These are phyloP conservation scores for Pocota personata DNA, from an alignment of 2,888 invertebrate genomes.

Conservation along the genomic window DNA sequence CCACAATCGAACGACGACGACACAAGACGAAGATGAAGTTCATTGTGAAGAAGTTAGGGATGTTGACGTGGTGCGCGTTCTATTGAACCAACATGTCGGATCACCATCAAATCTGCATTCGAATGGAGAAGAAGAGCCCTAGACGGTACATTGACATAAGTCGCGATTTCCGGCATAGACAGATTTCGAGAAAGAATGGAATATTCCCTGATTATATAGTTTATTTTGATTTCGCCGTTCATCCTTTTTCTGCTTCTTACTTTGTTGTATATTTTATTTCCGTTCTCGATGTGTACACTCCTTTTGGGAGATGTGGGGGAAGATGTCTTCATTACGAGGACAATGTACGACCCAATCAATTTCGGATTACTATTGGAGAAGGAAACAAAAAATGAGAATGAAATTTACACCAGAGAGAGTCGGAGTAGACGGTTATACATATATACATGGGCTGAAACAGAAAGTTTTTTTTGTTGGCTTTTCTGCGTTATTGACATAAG, in stretches of 20 bases:
- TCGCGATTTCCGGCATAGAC: conserved; percentile 32
- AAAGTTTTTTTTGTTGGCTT: not conserved
- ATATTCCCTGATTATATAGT: conserved; percentile 25
- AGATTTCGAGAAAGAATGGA: conserved; percentile 8
- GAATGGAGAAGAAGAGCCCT: conserved; percentile 30
- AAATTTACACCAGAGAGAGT: not conserved
- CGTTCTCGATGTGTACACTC: not conserved
- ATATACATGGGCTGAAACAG: not conserved
- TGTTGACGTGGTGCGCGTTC: conserved; percentile 19
- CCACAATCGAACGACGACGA: conserved; percentile 26
- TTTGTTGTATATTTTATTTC: conserved; percentile 28
- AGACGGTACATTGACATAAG: conserved; percentile 39
- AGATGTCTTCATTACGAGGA: conserved; percentile 52
- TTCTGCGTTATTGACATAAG: conserved; percentile 13
- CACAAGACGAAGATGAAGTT: conserved; percentile 9
- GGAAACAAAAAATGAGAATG: conserved; percentile 3
- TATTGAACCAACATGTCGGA: conserved; percentile 42
- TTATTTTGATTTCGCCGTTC: conserved; percentile 35
- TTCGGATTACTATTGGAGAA: conserved; percentile 39
- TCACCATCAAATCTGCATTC: conserved; percentile 52
- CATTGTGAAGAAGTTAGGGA: conserved; percentile 12
- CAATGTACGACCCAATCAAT: conserved; percentile 57
- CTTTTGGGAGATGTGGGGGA: not conserved
- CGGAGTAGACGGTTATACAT: not conserved
- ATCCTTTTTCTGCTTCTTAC: conserved; percentile 3